These are phyloP conservation scores for Oophaga sylvatica DNA, from an alignment of 2,797 vertebrate species.

Conservation along the genomic window DNA sequence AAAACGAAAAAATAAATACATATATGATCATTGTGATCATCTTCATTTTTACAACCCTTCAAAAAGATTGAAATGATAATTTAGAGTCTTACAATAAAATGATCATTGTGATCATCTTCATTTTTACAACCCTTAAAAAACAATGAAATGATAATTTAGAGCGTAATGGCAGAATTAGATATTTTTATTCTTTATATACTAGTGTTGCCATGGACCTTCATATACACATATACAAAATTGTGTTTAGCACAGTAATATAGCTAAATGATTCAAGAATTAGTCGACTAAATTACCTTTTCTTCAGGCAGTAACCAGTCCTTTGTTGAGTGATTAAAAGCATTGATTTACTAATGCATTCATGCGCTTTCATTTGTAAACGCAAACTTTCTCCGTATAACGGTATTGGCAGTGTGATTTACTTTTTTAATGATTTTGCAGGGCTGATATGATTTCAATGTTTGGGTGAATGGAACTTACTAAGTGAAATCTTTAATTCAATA, in stretches of 20 bases:
- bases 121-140: no score
- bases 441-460: conserved; percentile 28
- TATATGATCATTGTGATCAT: no score
- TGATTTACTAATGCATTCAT: conserved; percentile 5
- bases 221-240: neutral
- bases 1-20: no score
- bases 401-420: conserved; percentile 8
- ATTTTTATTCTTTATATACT: neutral
- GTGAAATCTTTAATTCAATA: conserved; percentile 20
- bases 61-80: no score
- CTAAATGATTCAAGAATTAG: neutral
- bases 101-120: no score
- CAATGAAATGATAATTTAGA: no score
- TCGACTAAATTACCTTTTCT: neutral
- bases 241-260: neutral
- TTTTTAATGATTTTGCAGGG: neutral
- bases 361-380: neutral
- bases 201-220: neutral
- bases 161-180: neutral
- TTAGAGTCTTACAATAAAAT: no score
- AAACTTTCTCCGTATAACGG: neutral
- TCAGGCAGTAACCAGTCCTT: neutral
- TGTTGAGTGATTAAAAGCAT: neutral
- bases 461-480: conserved; percentile 3
- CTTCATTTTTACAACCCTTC: no score